Evolutionary conservation across 2,797 vertebrate species (phyloP), one percentile per base, ranked within the genome.

Genomic region (Delichon dasypus): DNA sequence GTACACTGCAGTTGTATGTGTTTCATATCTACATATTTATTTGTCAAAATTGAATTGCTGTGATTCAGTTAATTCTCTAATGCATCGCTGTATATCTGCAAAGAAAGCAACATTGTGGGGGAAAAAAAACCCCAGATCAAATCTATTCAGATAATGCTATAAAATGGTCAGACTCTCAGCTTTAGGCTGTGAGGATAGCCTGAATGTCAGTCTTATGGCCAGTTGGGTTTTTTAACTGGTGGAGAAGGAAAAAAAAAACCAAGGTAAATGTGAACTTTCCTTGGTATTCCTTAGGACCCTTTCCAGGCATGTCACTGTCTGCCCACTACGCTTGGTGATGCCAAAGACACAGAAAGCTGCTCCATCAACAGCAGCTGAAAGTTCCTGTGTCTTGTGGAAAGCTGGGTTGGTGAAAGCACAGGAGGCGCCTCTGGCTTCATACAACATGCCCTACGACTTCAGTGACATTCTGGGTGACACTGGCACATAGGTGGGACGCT

Each of bases 21-120:
- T 66, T 90, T 70, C 58, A 61, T 84, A 88, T 76, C 62, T 90
- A 50, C 22, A 11, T 36, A 50, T 88, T 83, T 85, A 77, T 94
- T 95, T 92, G 70, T 94, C 70, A 70, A 55, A 92, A 64, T 51
- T 8, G 8, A 81, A 73, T 79, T 78, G 45, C 42, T 86, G 2
- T 34, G 20, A 70, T 62, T 93, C n/a, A 20, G 45, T 86, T 84
- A 90, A 54, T 89, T 87, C 34, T 42, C 36, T 57, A 77, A 68
- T 54, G 15, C 16, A 34, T 67, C 80, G 30, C 51, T 92, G 34
- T 75, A 3, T 83, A 60, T 72, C 23, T 91, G 47, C 40, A 91
- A 60, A n/a, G 3, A 3, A 84, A 73, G 48, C 40, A 70, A 44
- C 8, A 17, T 38, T 70, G 10, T 11, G 10, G 6, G 21, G 13